Evolutionary conservation across 2,797 vertebrate species (phyloP).

Genomic region (Cryptoblepharus egeriae): DNA sequence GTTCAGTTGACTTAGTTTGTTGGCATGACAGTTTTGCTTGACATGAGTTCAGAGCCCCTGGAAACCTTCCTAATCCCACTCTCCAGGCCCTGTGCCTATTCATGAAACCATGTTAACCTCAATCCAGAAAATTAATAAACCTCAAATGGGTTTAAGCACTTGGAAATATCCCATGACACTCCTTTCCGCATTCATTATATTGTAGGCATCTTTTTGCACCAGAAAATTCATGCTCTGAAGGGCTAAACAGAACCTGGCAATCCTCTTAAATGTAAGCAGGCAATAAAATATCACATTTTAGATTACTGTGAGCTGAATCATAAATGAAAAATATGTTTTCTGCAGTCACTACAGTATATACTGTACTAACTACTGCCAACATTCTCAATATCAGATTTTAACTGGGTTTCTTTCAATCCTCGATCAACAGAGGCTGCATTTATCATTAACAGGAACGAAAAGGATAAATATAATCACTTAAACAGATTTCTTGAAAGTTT

Average conservation of each 20-base stretch:
- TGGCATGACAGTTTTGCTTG: slow-evolving; percentile 72
- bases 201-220: slow-evolving; percentile 50
- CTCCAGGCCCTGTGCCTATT: slow-evolving; percentile 74
- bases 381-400: slow-evolving; percentile 18
- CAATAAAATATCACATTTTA: slow-evolving; percentile 63
- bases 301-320: slow-evolving; percentile 48
- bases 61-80: slow-evolving; percentile 78
- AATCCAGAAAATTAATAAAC: slow-evolving; percentile 75
- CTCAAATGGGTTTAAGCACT: slow-evolving; percentile 66
- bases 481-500: background rate
- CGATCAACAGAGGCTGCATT: slow-evolving; percentile 13
- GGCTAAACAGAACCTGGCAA: slow-evolving; percentile 43
- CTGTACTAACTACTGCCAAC: slow-evolving; percentile 34
- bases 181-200: slow-evolving; percentile 46
- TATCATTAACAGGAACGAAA: background rate
- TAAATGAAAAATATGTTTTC: slow-evolving; percentile 53
- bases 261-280: slow-evolving; percentile 55
- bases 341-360: slow-evolving; percentile 41
- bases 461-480: background rate
- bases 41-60: slow-evolving; percentile 75
- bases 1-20: slow-evolving; percentile 67
- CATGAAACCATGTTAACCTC: slow-evolving; percentile 68
- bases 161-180: slow-evolving; percentile 52
- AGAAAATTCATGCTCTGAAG: slow-evolving; percentile 57
- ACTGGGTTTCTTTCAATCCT: slow-evolving; percentile 46